Conservation (phyloP, 35 echinoderm and acorn worm genomes). For the Heliocidaris tuberculata region DNA sequence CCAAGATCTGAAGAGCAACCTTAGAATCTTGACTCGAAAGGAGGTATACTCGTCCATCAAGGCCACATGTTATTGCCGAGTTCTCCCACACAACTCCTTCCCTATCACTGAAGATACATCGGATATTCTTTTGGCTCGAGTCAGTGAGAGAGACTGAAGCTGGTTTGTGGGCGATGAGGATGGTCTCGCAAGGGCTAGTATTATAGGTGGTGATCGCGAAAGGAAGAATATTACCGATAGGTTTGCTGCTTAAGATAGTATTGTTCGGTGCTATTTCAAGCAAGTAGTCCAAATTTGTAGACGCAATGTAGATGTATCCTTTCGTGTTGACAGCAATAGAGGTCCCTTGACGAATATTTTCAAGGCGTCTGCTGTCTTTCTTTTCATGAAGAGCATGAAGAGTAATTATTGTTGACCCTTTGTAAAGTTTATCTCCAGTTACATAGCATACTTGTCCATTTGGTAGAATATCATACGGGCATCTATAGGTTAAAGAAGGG, state of each 20-base stretch:
- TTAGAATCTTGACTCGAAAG: neutral
- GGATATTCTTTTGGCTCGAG: neutral
- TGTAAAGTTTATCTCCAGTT: neutral
- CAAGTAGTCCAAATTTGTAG: neutral
- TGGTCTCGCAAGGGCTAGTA: neutral
- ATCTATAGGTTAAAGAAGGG: neutral
- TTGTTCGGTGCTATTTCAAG: constrained; percentile 1
- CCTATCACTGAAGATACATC: neutral
- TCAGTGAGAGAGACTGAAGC: neutral
- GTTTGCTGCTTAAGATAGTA: neutral
- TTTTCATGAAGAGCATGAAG: neutral
- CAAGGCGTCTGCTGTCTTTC: neutral
- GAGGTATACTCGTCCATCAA: neutral
- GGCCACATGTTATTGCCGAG: neutral
- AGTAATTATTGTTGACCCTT: neutral
- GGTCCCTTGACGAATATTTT: neutral
- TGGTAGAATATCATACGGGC: constrained; percentile 2
- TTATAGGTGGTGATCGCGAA: neutral
- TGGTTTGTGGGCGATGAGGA: neutral
- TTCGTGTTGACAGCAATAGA: neutral
- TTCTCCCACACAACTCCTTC: neutral
- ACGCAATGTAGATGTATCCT: neutral
- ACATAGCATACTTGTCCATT: neutral
- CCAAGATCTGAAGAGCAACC: neutral
- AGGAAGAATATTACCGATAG: neutral